Conservation (phyloP, 2,797 vertebrate genomes). For the Karalla daura region DNA sequence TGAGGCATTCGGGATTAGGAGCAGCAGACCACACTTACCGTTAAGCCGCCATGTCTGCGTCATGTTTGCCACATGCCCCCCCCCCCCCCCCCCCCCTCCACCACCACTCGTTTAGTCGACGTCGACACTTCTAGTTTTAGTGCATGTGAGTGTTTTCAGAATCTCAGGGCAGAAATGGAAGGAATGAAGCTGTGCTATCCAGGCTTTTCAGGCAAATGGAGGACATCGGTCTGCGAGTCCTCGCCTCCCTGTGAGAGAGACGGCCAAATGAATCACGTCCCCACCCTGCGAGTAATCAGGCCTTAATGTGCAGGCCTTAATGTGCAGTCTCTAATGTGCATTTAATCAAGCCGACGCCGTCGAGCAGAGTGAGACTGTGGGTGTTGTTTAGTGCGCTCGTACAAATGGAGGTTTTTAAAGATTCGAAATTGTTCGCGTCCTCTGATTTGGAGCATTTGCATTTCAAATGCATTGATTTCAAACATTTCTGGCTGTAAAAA, state of each 20-base stretch:
- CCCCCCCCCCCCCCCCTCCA: no score
- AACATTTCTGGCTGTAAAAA: neutral
- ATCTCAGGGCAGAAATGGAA: no score
- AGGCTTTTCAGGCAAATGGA: slow-evolving; percentile 54
- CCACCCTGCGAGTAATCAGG: slow-evolving; percentile 43
- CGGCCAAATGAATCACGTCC: slow-evolving; percentile 58
- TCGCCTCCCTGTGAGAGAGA: slow-evolving; percentile 47
- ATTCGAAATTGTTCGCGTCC: neutral
- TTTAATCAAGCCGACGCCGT: slow-evolving; percentile 64
- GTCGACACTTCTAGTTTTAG: no score
- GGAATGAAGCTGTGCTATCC: slow-evolving; percentile 29
- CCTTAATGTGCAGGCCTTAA: slow-evolving; percentile 56
- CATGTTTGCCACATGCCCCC: slow-evolving; percentile 11
- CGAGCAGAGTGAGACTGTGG: slow-evolving; percentile 21
- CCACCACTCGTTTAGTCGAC: no score
- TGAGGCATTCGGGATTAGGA: slow-evolving; percentile 35
- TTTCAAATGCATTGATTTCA: neutral
- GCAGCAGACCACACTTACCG: neutral
- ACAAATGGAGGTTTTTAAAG: slow-evolving; percentile 4
- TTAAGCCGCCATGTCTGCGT: neutral
- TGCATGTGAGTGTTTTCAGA: no score
- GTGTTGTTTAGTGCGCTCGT: slow-evolving; percentile 13
- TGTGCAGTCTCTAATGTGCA: slow-evolving; percentile 53
- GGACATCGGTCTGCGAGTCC: slow-evolving; percentile 61
- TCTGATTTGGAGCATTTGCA: neutral